A percentile compares a stretch with the other conserved stretches of the same genome.
These are phyloP conservation scores for Apis dorsata DNA, from an alignment of 1,140 invertebrate genomes.

Conservation along the genomic window DNA sequence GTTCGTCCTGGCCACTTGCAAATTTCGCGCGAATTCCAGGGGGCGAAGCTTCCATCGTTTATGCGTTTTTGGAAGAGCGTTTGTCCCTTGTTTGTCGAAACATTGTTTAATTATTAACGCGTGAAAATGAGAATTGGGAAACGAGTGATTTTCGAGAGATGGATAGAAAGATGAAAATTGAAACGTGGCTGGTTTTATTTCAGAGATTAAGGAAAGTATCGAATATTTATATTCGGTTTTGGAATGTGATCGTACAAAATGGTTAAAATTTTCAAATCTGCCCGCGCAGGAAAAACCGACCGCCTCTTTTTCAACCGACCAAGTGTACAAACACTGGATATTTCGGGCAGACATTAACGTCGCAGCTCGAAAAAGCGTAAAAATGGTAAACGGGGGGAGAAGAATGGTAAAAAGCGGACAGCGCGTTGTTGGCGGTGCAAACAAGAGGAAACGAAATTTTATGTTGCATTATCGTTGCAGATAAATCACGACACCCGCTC, in stretches of 20 bases:
- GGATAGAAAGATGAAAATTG: no score
- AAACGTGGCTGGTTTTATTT: no score
- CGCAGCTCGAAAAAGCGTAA: neutral
- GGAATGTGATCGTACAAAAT: no score
- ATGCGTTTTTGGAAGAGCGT: neutral
- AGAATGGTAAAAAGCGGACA: neutral
- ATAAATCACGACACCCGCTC: neutral
- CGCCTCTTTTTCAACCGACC: neutral
- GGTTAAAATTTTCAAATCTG: neutral
- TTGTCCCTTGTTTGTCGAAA: neutral
- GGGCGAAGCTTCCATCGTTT: neutral
- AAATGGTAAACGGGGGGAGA: neutral
- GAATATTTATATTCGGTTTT: no score
- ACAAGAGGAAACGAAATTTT: constrained; percentile 33
- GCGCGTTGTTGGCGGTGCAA: constrained; percentile 1
- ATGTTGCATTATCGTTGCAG: constrained; percentile 30
- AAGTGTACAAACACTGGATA: neutral
- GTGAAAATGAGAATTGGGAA: neutral
- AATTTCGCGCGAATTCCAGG: neutral
- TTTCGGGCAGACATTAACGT: constrained; percentile 9
- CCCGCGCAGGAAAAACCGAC: neutral
- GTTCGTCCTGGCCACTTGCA: neutral
- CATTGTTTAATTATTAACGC: neutral
- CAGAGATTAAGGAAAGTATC: no score
- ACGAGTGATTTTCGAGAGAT: no score